Percentiles rank a stretch among this genome's conserved stretches.
Conservation (phyloP, 2,888 invertebrate species). For the Dicyrtomina minuta region DNA sequence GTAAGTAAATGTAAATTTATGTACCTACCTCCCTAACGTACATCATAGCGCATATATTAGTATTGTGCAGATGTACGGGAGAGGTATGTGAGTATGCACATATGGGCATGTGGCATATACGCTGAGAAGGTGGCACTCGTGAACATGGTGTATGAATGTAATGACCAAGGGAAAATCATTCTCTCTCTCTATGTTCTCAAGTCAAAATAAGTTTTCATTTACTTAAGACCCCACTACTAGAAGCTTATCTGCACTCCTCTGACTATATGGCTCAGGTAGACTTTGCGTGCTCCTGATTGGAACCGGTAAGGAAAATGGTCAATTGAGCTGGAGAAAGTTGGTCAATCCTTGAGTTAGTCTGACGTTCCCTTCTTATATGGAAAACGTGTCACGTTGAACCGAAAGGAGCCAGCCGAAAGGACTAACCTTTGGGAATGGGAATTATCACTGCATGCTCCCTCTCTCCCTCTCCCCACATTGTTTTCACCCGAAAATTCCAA, state of each 20-base stretch:
- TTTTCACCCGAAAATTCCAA: neutral
- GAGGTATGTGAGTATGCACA: no score
- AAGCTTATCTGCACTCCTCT: neutral
- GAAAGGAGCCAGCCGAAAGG: neutral
- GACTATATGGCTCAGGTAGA: neutral
- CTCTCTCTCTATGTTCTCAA: no score
- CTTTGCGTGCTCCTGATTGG: conserved; percentile 29
- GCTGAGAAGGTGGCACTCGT: no score
- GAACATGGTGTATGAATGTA: no score
- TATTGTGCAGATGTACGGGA: no score
- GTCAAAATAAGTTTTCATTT: conserved; percentile 15
- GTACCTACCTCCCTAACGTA: no score
- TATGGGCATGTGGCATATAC: no score
- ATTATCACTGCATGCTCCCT: neutral
- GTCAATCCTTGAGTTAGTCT: conserved; percentile 28
- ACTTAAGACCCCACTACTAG: no score
- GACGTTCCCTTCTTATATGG: neutral
- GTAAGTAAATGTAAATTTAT: no score
- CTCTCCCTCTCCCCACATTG: no score
- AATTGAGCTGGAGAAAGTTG: conserved; percentile 27
- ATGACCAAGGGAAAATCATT: no score
- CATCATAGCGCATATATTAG: no score
- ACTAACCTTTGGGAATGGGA: conserved; percentile 15
- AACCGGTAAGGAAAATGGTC: conserved; percentile 17
- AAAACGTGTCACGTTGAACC: conserved; percentile 19